A percentile compares a stretch with the other conserved stretches of the same genome.
Evolutionary conservation across 2,113 vertebrate species (phyloP).

Genomic region (Ammodytes dubius): DNA sequence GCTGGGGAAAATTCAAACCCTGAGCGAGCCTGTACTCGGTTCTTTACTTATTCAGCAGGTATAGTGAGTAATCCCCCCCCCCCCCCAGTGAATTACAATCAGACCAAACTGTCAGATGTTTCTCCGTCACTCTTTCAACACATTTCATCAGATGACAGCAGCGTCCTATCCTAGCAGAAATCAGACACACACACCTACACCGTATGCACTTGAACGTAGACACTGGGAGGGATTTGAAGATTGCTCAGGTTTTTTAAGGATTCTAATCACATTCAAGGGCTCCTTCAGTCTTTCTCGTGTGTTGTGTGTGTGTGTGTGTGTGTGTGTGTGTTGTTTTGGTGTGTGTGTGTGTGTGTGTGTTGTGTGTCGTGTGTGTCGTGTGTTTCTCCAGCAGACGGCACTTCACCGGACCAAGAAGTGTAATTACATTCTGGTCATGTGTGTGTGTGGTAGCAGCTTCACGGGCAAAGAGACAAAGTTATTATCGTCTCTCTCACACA

Average conservation of each 20-base stretch:
- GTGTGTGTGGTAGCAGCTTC: constrained; percentile 37
- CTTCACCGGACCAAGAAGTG: constrained; percentile 9
- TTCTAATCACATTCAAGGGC: constrained; percentile 32
- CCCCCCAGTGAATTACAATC: constrained; percentile 25
- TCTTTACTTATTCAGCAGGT: constrained; percentile 34
- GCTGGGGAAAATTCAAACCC: constrained; percentile 9
- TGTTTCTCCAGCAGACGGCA: constrained; percentile 33
- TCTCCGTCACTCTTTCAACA: constrained; percentile 51
- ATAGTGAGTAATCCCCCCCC: constrained; percentile 24
- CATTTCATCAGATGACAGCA: constrained; percentile 63
- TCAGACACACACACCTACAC: background rate
- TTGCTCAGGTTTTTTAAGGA: constrained; percentile 47
- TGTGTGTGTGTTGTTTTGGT: no score
- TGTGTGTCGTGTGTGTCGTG: no score
- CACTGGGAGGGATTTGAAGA: constrained; percentile 22
- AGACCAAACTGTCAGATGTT: constrained; percentile 30
- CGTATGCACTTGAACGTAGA: background rate
- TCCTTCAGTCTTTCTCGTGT: constrained; percentile 27
- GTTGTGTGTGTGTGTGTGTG: background rate
- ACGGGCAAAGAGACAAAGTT: constrained; percentile 46
- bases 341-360: no score
- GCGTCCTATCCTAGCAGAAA: background rate
- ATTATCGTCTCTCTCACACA: constrained; percentile 50
- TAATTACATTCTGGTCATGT: constrained; percentile 68
- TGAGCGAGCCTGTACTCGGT: constrained; percentile 5